phyloP scores from a whole-genome alignment of 1,140 invertebrate species.

The Brachionus plicatilis region DNA sequence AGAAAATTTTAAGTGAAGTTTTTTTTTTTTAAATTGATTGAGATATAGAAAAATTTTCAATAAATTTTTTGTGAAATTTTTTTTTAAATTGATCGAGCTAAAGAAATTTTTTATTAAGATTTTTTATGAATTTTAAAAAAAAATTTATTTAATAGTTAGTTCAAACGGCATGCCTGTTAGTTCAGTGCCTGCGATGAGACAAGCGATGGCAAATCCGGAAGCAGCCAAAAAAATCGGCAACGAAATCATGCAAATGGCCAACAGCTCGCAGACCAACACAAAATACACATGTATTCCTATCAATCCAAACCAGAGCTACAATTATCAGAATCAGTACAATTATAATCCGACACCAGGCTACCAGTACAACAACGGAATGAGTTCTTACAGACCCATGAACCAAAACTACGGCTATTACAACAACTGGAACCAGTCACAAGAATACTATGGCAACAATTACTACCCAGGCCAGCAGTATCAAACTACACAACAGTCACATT shows the following conservation, averaged over 20 bases:
- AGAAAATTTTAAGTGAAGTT: not conserved
- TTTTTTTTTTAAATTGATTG: not conserved
- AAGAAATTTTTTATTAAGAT: too few species aligned
- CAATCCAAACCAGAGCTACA: not conserved
- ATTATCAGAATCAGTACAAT: not conserved
- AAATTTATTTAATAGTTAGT: not conserved
- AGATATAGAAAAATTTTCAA: too few species aligned
- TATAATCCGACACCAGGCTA: not conserved
- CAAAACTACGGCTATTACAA: not conserved
- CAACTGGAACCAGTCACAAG: not conserved
- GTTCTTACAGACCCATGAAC: not conserved
- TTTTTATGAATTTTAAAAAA: not conserved
- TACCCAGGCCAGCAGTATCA: not conserved
- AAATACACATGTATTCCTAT: conserved; percentile 35
- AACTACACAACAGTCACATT: not conserved
- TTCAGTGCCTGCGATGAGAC: not conserved
- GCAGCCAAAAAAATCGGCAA: not conserved
- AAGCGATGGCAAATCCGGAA: not conserved
- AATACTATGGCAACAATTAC: not conserved
- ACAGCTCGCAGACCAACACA: not conserved
- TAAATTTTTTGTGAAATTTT: too few species aligned
- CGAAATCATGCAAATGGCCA: conserved; percentile 29
- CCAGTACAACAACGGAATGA: not conserved
- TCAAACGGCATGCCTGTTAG: not conserved
- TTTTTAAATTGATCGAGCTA: too few species aligned